Percentiles rank a stretch among this genome's conserved stretches.
Evolutionary conservation across 2,888 invertebrate species (phyloP).

Genomic region (Anoplius nigerrimus): DNA sequence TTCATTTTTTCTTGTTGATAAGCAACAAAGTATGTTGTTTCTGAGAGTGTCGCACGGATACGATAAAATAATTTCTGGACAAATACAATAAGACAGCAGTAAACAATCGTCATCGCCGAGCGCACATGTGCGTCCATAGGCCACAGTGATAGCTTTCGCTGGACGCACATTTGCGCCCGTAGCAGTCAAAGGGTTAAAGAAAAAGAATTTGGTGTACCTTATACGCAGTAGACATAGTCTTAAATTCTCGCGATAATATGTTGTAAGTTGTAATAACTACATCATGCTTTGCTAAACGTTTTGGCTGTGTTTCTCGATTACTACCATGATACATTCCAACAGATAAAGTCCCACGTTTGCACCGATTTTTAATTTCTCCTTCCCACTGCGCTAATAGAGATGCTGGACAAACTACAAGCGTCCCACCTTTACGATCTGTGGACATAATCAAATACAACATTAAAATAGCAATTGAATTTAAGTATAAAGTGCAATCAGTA

Average conservation of each 20-base stretch:
- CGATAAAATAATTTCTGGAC: too few species aligned
- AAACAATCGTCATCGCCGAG: constrained; percentile 10
- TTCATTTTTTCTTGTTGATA: too few species aligned
- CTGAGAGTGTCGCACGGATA: too few species aligned
- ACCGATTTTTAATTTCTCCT: constrained; percentile 83
- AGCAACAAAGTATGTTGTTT: too few species aligned
- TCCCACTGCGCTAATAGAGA: constrained; percentile 95
- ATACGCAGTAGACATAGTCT: constrained; percentile 56
- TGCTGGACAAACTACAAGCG: constrained; percentile 94
- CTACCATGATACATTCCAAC: constrained; percentile 87
- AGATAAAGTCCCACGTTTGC: constrained; percentile 79
- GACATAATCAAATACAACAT: neutral
- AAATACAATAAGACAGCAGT: constrained; percentile 7
- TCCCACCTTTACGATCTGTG: constrained; percentile 78
- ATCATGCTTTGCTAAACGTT: constrained; percentile 82
- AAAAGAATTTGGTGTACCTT: constrained; percentile 64
- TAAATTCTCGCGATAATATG: constrained; percentile 81
- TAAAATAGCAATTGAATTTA: constrained; percentile 1
- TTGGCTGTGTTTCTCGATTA: constrained; percentile 79
- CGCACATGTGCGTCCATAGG: too few species aligned
- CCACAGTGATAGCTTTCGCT: too few species aligned
- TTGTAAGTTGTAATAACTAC: constrained; percentile 94
- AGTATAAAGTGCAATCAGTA: neutral
- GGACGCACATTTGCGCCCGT: too few species aligned
- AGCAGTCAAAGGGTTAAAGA: neutral